These are phyloP conservation scores for Phrynocephalus forsythii DNA, from an alignment of 2,797 vertebrate species.

Conservation along the genomic window DNA sequence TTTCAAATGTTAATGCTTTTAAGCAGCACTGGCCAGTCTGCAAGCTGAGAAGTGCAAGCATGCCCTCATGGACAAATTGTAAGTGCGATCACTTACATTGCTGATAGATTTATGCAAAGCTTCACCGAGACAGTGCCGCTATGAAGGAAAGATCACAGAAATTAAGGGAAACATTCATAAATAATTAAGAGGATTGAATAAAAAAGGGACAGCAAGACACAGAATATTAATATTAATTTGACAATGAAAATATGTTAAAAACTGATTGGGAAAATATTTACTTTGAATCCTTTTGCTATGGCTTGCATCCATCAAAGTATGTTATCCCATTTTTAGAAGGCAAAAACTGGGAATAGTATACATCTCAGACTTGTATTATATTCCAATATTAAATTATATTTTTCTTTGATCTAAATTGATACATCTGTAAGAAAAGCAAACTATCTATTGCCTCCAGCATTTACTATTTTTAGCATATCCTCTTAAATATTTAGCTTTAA, in stretches of 20 bases:
- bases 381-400: conserved; percentile 10
- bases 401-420: conserved; percentile 13
- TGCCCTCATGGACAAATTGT: conserved; percentile 77
- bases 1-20: conserved; percentile 63
- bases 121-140: conserved; percentile 88
- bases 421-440: conserved; percentile 32
- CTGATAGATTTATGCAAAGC: conserved; percentile 90
- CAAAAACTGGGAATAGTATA: background rate
- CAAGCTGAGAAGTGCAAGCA: conserved; percentile 76
- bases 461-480: background rate
- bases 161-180: conserved; percentile 84
- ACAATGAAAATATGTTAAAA: conserved; percentile 63
- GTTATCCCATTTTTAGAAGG: conserved; percentile 25
- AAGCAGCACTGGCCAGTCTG: conserved; percentile 67
- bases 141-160: conserved; percentile 83
- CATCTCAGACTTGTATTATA: conserved; percentile 5
- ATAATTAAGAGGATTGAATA: conserved; percentile 72
- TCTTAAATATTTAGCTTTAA: conserved; percentile 17
- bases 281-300: conserved; percentile 50
- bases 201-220: conserved; percentile 73
- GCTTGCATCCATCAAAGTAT: background rate
- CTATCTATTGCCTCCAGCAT: background rate
- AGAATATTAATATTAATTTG: conserved; percentile 72
- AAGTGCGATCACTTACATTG: conserved; percentile 88
- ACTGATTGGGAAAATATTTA: conserved; percentile 57